Evolutionary conservation across 30 jellyfish, hydroid and myxozoan genomes (phyloP), one percentile per base, ranked within the genome.

Genomic region (Turritopsis rubra): DNA sequence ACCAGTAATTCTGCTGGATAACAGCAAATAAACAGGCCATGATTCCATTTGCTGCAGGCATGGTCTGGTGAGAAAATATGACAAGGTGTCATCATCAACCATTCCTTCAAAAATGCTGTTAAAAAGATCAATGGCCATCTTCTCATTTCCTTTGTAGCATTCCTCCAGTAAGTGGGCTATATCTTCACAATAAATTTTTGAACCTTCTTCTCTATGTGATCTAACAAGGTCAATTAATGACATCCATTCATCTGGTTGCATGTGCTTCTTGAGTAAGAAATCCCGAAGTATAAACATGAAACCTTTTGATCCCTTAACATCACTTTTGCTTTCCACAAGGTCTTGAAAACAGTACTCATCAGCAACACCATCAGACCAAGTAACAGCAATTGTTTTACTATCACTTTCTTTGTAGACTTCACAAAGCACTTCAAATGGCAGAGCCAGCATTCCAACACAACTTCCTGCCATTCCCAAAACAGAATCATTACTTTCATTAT

Each of bases 341-440:
- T 41, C 9, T 41, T 41, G 60, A 13, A 41, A 41, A 17, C 29
- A 3, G 29, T 66, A 17, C 17, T 25, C 29, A n/a, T 66, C 76
- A n/a, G 8, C 76, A n/a, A n/a, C 76, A 7, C 76, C 76, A 66
- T 66, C 29, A 1, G 76, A n/a, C 76, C 76, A 66, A 3, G 29
- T 66, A 25, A 66, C 17, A 22, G 76, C 17, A n/a, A 66, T n/a
- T 66, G 76, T 25, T 66, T 22, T 66, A 22, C 28, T n/a, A 22
- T 66, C 29, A 8, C 29, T n/a, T 66, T 66, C 76, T 22, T 8
- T 66, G 29, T 1, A 22, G 29, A n/a, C 29, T 25, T 66, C 76
- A 25, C 28, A 66, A 25, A 66, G 28, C 9, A 66, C 29, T 22
- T 66, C 28, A 17, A 3, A n/a, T 66, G 60, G 60, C 60, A 41